Evolutionary conservation across 1,140 invertebrate genomes (phyloP), one percentile per base, ranked within the genome.

Genomic region (Coelopa frigida): DNA sequence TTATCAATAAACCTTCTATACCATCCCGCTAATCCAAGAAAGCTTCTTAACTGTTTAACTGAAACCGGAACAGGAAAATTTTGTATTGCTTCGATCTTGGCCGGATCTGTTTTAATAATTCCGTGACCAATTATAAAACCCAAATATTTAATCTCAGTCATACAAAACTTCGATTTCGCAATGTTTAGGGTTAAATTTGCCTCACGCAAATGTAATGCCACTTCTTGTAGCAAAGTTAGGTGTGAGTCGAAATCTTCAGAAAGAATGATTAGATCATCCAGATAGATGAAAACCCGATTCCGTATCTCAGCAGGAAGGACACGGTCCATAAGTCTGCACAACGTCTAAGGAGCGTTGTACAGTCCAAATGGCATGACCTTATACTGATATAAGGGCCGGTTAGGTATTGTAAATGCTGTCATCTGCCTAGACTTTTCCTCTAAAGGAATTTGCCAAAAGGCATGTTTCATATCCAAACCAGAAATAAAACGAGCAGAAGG

Each of bases 201-300:
- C n/a, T 52, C 44, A 15, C 49, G 40, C 3, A 76, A 48, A 15
- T 55, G 50, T 10, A 58, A 36, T 4, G 73, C 54, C 4, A 77
- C 58, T 21, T 52, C 35, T 12, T 44, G 17, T 0, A 75, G 22
- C 24, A 68, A 46, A 6, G 42, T 18, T 0, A 75, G 41, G 48
- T 78, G 73, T 20, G 70, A 53, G 10, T 73, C 59, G 35, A 65
- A 65, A 10, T 49, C 59, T 4, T 52, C 43, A 6, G 53, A 57
- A 17, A 60, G 56, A 7, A 76, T 52, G 0, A 76, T 44, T 3
- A 76, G 56, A 44, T 78, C 76, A 54, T 78, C 75, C 7, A 49
- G 33, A 29, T 49, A 49, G 7, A 49, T 35, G 22, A 44, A 44
- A 5, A 44, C 47, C 15, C 24, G 21, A 4, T 37, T n/a, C 7